Evolutionary conservation across 2,113 vertebrate genomes (phyloP), one percentile per base, ranked within the genome.

Genomic region (Penelope pileata): DNA sequence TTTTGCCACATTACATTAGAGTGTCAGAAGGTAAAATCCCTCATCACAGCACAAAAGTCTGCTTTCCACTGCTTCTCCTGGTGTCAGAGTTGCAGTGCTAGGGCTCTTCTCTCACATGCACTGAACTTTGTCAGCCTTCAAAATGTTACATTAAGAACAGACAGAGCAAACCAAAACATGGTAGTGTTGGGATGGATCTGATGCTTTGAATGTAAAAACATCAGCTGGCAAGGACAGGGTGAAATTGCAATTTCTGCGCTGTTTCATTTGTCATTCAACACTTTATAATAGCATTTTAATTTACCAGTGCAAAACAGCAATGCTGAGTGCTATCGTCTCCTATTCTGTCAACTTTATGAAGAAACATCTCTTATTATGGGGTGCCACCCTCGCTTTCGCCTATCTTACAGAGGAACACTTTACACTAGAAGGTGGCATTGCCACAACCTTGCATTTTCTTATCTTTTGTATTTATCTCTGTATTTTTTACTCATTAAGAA

Each of bases 81-180:
- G 5, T 29, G 27, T 30, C 42, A 48, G 21, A 59, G 30, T 3
- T 1, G 3, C 47, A 29, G 58, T 8, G 2, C 47, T 23, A 90
- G 8, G 68, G 68, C 59, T 72, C 7, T 73, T 42, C 27, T 85
- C 32, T 64, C 40, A 34, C 4, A 30, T 6, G 13, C 30, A 51
- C 42, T 38, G 27, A 86, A 70, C 48, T 73, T 80, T 38, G 10
- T 32, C 50, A 83, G 9, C 23, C 47, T 70, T 80, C 2, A 4
- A 78, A 74, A 51, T 1, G 10, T 30, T 69, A 32, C 22, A 32
- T 68, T 32, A 30, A 70, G n/a, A 40, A 12, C 40, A 45, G 8
- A 1, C 5, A 38, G 9, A n/a, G 48, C 13, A 51, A 56, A 6
- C 6, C 10, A 8, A 63, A 88, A 17, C 16, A 26, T 0, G 0